Evolutionary conservation across 1,140 invertebrate genomes (phyloP).

Genomic region (Oryzaephilus surinamensis): DNA sequence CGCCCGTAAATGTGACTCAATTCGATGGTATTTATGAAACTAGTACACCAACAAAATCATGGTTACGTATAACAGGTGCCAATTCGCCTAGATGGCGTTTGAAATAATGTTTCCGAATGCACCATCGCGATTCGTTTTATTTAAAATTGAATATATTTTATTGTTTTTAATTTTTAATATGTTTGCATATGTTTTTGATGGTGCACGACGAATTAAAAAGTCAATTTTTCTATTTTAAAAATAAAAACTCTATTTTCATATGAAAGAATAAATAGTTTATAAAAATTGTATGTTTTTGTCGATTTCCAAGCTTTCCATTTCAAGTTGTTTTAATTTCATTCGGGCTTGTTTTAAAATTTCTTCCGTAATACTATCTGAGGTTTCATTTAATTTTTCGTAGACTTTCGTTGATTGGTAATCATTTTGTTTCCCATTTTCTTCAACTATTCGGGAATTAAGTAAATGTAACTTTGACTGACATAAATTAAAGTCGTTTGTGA

Average conservation of each 20-base stretch:
- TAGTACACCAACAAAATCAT: constrained; percentile 31
- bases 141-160: too few relatives aligned
- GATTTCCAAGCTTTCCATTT: constrained; percentile 33
- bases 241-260: constrained; percentile 3
- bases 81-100: constrained; percentile 38
- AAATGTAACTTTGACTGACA: too few relatives aligned
- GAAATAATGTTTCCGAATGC: background rate
- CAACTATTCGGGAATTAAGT: too few relatives aligned
- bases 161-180: background rate
- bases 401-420: too few relatives aligned
- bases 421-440: too few relatives aligned
- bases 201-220: background rate
- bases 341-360: constrained; percentile 30
- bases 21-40: too few relatives aligned
- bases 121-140: too few relatives aligned
- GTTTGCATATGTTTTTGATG: too few relatives aligned
- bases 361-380: constrained; percentile 23
- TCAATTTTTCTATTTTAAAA: background rate
- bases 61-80: constrained; percentile 45
- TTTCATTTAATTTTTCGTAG: too few relatives aligned
- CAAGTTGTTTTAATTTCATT: constrained; percentile 28
- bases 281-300: too few relatives aligned
- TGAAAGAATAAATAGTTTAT: background rate
- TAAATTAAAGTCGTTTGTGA: too few relatives aligned
- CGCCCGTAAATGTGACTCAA: constrained; percentile 7